These are phyloP conservation scores for Polymixis lichenea DNA, from an alignment of 2,888 invertebrate species.

Conservation along the genomic window DNA sequence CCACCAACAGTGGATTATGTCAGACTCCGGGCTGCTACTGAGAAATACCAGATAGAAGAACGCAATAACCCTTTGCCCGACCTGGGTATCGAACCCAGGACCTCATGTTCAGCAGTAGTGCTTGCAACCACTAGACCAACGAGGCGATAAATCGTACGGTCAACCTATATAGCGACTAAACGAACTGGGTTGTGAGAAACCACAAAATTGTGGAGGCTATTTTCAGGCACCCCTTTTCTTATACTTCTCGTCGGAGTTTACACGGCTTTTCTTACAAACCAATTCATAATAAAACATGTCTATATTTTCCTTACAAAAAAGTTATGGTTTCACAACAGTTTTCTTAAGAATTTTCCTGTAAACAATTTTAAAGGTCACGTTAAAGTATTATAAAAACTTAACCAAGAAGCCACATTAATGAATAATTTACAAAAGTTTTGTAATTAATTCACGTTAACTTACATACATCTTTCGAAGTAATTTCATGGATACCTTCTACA, in stretches of 20 bases:
- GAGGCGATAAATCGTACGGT: no score
- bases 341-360: neutral
- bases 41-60: no score
- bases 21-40: no score
- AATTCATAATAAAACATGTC: neutral
- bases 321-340: neutral
- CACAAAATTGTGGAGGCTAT: neutral
- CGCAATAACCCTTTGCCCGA: no score
- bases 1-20: no score
- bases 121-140: no score
- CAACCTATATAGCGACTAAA: neutral
- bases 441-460: neutral
- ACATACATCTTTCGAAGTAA: neutral
- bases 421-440: slow-evolving; percentile 1
- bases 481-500: neutral
- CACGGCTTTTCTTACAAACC: neutral
- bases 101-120: no score
- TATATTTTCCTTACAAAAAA: neutral
- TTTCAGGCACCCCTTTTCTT: neutral
- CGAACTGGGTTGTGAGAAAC: neutral
- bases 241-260: neutral
- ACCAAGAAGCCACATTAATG: neutral
- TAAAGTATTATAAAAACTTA: neutral
- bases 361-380: neutral
- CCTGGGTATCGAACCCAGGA: no score